Percentiles rank a stretch among this genome's conserved stretches.
These are phyloP conservation scores for Oncorhynchus keta DNA, from an alignment of 2,113 vertebrate genomes.

Conservation along the genomic window DNA sequence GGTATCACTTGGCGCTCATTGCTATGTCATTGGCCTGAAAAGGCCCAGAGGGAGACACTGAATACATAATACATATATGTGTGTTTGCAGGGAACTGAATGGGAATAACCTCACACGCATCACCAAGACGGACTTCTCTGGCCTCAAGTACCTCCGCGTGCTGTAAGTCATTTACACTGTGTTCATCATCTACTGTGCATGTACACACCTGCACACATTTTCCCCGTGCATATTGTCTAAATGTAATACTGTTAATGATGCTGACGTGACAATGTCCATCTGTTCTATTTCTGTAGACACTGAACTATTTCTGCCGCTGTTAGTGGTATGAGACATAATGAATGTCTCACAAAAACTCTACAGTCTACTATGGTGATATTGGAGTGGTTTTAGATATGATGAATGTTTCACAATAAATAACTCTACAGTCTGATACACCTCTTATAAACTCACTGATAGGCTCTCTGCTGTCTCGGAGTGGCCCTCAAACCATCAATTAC, in stretches of 20 bases:
- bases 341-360: no score
- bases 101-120: constrained; percentile 97
- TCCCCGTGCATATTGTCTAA: background rate
- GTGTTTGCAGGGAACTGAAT: constrained; percentile 88
- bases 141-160: constrained; percentile 93
- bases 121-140: constrained; percentile 90
- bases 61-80: constrained; percentile 50
- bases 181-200: no score
- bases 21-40: constrained; percentile 32
- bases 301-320: no score
- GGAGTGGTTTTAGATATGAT: no score
- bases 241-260: background rate
- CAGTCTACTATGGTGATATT: no score
- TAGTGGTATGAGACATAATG: no score
- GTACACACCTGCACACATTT: constrained; percentile 16
- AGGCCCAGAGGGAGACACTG: constrained; percentile 38
- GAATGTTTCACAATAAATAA: no score
- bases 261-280: no score
- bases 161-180: constrained; percentile 84
- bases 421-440: no score
- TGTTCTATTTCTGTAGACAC: no score
- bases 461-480: constrained; percentile 26
- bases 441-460: background rate
- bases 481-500: no score
- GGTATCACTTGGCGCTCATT: constrained; percentile 28